Evolutionary conservation across 2,888 invertebrate species (phyloP), one percentile per base, ranked within the genome.

Genomic region (Brassicogethes aeneus): DNA sequence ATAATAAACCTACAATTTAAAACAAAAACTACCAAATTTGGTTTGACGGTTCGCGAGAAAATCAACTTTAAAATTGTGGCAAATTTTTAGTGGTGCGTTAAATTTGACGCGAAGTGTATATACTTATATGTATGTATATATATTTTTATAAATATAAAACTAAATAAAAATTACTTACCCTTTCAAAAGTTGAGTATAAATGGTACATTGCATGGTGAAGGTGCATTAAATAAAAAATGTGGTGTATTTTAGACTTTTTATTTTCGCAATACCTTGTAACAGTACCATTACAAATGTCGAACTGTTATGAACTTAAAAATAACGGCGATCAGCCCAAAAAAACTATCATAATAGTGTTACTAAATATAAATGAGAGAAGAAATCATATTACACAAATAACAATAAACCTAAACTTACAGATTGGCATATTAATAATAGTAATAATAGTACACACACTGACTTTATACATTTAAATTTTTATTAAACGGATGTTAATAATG

Each of bases 261-360:
- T 48, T 61, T 51, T 55, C 47, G 52, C 55, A 55, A 55, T 59
- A 54, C 56, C 55, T 55, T 57, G 53, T 60, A 60, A 61, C 59
- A 61, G 55, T 56, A 58, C 51, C 56, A 54, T 60, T 60, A 61
- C 56, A 60, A 59, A 60, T 58, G 56, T 55, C 52, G 56, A 60
- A 59, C 54, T 59, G 55, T 58, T 57, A 59, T 57, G 51, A 58
- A 61, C 58, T 59, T 56, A 61, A 53, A 54, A 49, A 15, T 55
- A 52, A 52, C 50, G 48, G 40, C 36, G 43, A 51, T 52, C 30
- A 45, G 51, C 43, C 53, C 54, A 53, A 48, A 52, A 50, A 53
- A 57, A 54, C 59, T 60, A 59, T 57, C 54, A 50, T 50, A 53
- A 44, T 46, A 57, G 44, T 50, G 48, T 51, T 58, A 57, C 53